Conservation (phyloP, 1,140 invertebrate genomes). For the Zaprionus nigranus region DNA sequence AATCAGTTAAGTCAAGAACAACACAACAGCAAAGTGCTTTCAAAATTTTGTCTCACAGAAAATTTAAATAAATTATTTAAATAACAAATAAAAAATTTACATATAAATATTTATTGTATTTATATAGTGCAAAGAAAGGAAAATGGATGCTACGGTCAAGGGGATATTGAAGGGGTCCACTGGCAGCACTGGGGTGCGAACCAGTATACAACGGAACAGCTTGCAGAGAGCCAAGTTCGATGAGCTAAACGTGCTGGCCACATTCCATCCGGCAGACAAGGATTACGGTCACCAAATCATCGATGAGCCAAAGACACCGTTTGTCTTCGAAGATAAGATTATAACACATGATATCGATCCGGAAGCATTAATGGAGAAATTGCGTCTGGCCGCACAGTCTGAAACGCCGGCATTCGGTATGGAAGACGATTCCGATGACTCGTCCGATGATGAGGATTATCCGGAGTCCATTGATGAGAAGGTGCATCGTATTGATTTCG, state of each 20-base stretch:
- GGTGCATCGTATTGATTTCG: constrained; percentile 58
- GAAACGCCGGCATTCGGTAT: constrained; percentile 66
- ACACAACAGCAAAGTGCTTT: background rate
- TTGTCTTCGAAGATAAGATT: constrained; percentile 87
- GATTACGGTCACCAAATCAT: constrained; percentile 99
- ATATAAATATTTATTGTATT: constrained; percentile 6
- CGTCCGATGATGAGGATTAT: constrained; percentile 65
- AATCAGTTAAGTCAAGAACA: background rate
- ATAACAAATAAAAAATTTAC: constrained; percentile 11
- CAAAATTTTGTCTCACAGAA: constrained; percentile 10
- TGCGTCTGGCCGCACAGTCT: constrained; percentile 39
- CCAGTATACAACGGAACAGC: constrained; percentile 5
- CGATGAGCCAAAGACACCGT: constrained; percentile 98
- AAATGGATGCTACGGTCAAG: constrained; percentile 21
- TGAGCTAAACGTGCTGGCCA: constrained; percentile 65
- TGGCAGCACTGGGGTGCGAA: too few relatives aligned
- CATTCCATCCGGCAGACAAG: constrained; percentile 68
- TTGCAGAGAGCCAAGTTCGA: constrained; percentile 74
- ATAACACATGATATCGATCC: constrained; percentile 90
- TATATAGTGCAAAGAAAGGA: background rate
- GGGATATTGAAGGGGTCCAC: constrained; percentile 51
- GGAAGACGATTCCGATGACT: constrained; percentile 63
- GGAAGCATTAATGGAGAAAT: constrained; percentile 89
- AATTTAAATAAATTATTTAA: constrained; percentile 8
- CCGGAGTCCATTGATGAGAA: constrained; percentile 64